Conservation (phyloP, 2,113 vertebrate species). For the Rhodinocichla rosea region DNA sequence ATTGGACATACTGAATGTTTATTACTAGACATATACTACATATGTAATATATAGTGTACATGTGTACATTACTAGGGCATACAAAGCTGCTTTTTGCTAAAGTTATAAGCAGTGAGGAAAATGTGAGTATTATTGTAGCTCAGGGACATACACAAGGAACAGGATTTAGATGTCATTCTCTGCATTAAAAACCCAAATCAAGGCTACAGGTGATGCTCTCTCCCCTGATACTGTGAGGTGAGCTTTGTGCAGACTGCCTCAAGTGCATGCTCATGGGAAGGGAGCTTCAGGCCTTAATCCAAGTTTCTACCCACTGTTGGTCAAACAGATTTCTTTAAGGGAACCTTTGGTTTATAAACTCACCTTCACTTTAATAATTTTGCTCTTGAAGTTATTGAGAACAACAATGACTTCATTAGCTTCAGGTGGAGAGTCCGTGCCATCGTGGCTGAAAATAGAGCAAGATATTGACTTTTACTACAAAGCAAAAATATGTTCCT, state of each 20-base stretch:
- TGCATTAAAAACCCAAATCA: background rate
- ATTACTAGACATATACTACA: background rate
- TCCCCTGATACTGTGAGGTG: background rate
- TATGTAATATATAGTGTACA: too few relatives aligned
- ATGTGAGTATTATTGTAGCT: background rate
- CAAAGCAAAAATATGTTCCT: background rate
- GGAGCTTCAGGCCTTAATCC: background rate
- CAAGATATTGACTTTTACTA: background rate
- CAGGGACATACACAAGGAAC: background rate
- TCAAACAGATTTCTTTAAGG: background rate
- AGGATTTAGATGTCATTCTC: background rate
- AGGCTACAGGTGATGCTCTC: background rate
- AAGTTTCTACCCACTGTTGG: background rate
- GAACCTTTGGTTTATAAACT: constrained; percentile 9
- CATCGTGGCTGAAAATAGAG: constrained; percentile 84
- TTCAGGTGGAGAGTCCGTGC: constrained; percentile 92
- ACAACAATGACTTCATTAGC: constrained; percentile 86
- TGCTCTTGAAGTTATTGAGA: constrained; percentile 95
- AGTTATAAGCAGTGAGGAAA: background rate
- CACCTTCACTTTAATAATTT: constrained; percentile 98
- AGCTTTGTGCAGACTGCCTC: background rate
- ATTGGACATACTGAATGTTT: background rate
- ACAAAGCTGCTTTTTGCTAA: background rate
- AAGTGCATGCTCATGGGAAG: background rate
- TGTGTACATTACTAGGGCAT: background rate